Evolutionary conservation across 2,888 invertebrate genomes (phyloP).

Genomic region (Agrotis puta): DNA sequence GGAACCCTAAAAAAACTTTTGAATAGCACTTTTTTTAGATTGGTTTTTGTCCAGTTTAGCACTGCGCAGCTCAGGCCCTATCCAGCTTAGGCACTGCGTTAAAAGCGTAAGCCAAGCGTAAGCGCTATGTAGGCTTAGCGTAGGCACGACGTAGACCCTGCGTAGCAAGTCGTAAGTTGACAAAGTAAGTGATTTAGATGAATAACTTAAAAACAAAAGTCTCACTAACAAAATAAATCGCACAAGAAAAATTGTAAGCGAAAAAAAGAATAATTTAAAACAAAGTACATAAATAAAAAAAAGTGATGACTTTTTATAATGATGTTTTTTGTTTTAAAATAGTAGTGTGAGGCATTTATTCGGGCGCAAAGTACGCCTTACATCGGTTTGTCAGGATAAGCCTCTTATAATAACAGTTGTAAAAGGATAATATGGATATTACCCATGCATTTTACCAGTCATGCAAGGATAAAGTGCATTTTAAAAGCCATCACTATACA

Average conservation of each 20-base stretch:
- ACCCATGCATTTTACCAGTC: slow-evolving; percentile 13
- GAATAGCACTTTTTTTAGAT: not conserved
- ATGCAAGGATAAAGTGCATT: slow-evolving; percentile 29
- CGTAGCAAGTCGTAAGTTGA: not conserved
- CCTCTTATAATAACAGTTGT: slow-evolving; percentile 1
- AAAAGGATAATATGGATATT: slow-evolving; percentile 20
- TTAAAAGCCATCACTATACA: slow-evolving; percentile 24
- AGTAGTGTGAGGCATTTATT: not conserved
- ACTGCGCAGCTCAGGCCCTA: not conserved
- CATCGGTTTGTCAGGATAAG: slow-evolving; percentile 7
- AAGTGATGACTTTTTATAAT: too few species aligned
- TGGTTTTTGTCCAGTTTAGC: not conserved
- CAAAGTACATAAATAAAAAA: too few species aligned
- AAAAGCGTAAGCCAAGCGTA: too few species aligned
- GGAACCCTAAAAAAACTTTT: too few species aligned
- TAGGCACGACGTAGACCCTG: too few species aligned
- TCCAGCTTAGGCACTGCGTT: too few species aligned
- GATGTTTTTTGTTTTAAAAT: too few species aligned
- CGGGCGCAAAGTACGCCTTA: not conserved
- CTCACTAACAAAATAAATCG: too few species aligned
- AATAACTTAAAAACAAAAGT: too few species aligned
- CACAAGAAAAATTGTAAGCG: not conserved
- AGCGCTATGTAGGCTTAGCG: too few species aligned
- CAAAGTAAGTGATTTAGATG: too few species aligned
- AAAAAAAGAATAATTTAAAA: too few species aligned